Evolutionary conservation across 2,797 vertebrate species (phyloP), one percentile per base, ranked within the genome.

Genomic region (Phalanger gymnotis): DNA sequence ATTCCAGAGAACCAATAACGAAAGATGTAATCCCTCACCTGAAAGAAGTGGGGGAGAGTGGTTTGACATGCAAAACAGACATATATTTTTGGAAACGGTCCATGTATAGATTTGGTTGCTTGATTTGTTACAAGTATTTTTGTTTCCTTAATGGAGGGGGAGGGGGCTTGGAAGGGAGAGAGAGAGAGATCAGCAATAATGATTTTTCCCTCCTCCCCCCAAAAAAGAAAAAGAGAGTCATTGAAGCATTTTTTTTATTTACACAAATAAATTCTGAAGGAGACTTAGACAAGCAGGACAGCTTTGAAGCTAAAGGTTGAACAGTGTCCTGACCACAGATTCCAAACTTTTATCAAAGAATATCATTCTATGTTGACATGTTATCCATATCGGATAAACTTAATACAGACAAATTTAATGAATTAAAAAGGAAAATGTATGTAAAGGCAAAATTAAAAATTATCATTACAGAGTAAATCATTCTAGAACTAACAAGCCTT

Each of bases 331-430:
- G 12, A 90, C 34, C 58, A 94, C 93, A 27, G 93, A 73, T 94
- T 93, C 40, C 13, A 55, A 94, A 30, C 94, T 90, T 93, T 95
- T 93, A 90, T 94, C 73, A 96, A 90, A 55, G 93, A 94, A 96
- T 4, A 54, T 55, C 54, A 90, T 93, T 81, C 25, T 31, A 92
- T 0, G 52, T 94, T 11, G 90, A 96, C 94, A 94, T 93, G 57
- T 34, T 58, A 89, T 51, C 19, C n/a, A 90, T n/a, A 91, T 90
- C 31, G 54, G 51, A 90, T 87, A 95, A 97, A 25, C 91, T 91
- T 54, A 94, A 2, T 93, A 61, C 73, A 92, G 56, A 53, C 92
- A 92, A 92, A 53, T 25, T 52, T 56, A 34, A 93, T 58, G 81
- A 95, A 92, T 56, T 73, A 89, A 96, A 91, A 11, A 47, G 40